Conservation (phyloP, 2,797 vertebrate genomes). For the Xiphorhynchus erythropygius region DNA sequence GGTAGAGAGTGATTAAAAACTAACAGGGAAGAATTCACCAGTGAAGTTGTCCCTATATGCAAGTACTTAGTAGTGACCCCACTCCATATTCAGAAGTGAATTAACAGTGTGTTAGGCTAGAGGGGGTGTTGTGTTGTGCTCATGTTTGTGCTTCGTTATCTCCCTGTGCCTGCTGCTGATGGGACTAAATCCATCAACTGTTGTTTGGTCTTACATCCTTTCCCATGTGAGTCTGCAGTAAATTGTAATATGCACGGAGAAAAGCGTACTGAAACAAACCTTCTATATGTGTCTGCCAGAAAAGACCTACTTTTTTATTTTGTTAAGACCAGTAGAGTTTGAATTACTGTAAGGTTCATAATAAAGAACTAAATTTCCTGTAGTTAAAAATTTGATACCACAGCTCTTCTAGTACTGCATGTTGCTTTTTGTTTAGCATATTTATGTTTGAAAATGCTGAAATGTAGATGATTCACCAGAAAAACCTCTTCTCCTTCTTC, state of each 20-base stretch:
- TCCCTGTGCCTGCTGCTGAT: neutral
- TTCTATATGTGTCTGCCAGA: neutral
- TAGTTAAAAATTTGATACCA: neutral
- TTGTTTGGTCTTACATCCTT: neutral
- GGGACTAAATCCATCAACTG: neutral
- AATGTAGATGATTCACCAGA: neutral
- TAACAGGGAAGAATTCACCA: neutral
- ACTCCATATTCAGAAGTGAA: neutral
- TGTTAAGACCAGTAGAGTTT: neutral
- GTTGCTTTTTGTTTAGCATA: neutral
- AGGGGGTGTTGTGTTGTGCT: neutral
- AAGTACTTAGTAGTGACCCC: neutral
- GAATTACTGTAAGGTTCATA: neutral
- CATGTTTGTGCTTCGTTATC: accelerated
- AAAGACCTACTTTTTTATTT: neutral
- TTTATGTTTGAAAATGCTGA: neutral
- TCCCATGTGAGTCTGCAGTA: neutral
- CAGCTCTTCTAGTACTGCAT: neutral
- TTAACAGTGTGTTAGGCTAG: neutral
- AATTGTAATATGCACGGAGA: neutral
- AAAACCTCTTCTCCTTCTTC: neutral
- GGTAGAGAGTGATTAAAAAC: neutral
- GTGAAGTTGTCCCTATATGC: neutral
- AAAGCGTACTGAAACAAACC: neutral
- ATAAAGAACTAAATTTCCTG: neutral